Evolutionary conservation across 1,140 invertebrate genomes (phyloP), one percentile per base, ranked within the genome.

Genomic region (Acromyrmex charruanus): DNA sequence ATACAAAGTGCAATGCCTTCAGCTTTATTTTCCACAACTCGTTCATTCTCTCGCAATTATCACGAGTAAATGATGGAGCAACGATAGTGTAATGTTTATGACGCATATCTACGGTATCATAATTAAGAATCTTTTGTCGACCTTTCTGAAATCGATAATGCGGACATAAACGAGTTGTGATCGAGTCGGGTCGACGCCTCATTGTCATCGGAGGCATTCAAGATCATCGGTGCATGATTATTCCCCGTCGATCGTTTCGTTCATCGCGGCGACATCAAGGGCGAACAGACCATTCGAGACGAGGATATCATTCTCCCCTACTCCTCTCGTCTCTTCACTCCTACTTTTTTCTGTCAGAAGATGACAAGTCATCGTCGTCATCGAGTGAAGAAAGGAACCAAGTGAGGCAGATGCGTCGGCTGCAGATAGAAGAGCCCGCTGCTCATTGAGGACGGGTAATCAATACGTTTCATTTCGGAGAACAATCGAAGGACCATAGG

Each of bases 211-310:
- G 65, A 35, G 77, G 80, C 72, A 93, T 93, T 92, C 88, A 90
- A 75, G 88, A 91, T 88, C 61, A 87, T 85, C 87, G 81, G 90
- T 88, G 89, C 86, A 88, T 89, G 90, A 92, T 93, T 90, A 89
- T 91, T 92, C 88, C 84, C 79, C 88, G 71, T 79, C 79, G 88
- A 90, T 91, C 87, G 87, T 90, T 88, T 77, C 86, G 88, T 90
- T 92, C 85, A 77, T 87, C 84, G 91, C 89, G 93, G 93, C 93
- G 91, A 93, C 92, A 93, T 93, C 90, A 93, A 94, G 89, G 87
- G 49, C 88, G 84, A 68, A 90, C 88, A 53, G 59, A 14, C 72
- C 75, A 53, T 87, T 89, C 86, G 59, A 87, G 85, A 77, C 71
- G 84, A 77, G 49, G 71, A 87, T 80, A 87, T 87, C 85, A 58